Conservation (phyloP, 2,888 invertebrate genomes). For the Synanthedon myopaeformis region DNA sequence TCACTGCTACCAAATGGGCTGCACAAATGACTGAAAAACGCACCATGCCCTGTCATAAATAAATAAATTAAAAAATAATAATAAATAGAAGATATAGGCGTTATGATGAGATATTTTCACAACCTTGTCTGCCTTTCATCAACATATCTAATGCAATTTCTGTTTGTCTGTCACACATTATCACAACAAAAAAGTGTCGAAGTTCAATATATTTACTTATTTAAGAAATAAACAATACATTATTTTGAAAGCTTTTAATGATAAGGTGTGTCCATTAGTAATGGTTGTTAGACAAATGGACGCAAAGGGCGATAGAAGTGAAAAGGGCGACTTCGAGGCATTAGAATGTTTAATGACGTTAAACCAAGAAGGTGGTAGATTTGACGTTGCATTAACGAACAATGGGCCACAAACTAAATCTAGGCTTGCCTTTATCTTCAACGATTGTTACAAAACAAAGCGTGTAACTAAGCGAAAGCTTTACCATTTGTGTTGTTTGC, state of each 20-base stretch:
- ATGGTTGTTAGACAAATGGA: constrained; percentile 20
- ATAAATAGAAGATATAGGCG: too few species aligned
- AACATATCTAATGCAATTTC: too few species aligned
- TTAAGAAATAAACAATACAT: constrained; percentile 3
- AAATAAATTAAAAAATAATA: too few species aligned
- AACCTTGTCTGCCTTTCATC: too few species aligned
- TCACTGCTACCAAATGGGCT: too few species aligned
- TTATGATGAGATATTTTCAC: too few species aligned
- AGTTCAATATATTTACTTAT: too few species aligned
- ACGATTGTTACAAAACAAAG: constrained; percentile 50
- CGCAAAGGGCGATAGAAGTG: constrained; percentile 24
- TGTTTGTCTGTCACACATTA: too few species aligned
- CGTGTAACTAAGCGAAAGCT: constrained; percentile 47
- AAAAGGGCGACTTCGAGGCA: constrained; percentile 30
- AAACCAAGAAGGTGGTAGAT: constrained; percentile 36
- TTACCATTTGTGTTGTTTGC: constrained; percentile 9
- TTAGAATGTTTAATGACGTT: constrained; percentile 45
- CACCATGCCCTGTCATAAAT: too few species aligned
- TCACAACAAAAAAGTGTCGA: too few species aligned
- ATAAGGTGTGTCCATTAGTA: constrained; percentile 20
- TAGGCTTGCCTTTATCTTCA: constrained; percentile 45
- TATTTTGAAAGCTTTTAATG: constrained; percentile 7
- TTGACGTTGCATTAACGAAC: constrained; percentile 54
- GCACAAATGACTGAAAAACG: too few species aligned
- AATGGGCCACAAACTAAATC: constrained; percentile 47